Evolutionary conservation across 2,797 vertebrate species (phyloP).

Genomic region (Lates japonicus): DNA sequence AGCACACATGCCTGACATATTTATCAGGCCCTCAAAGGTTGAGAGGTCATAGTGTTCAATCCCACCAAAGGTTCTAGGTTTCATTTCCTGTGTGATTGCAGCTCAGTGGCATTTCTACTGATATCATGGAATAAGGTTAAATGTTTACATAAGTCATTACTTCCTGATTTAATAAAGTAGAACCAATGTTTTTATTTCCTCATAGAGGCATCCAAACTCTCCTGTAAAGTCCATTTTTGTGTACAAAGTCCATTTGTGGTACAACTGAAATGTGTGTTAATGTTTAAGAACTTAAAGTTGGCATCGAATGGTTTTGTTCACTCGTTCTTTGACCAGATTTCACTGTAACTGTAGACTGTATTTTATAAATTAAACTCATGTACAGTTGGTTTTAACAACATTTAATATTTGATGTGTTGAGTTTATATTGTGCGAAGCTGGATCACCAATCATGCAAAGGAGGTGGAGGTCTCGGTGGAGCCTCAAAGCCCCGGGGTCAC

Average conservation of each 20-base stretch:
- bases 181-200: background rate
- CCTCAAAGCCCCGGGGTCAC: background rate
- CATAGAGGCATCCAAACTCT: too few species aligned
- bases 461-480: background rate
- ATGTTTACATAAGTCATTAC: background rate
- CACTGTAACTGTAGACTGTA: too few species aligned
- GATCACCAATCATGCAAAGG: background rate
- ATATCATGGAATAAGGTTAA: background rate
- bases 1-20: too few species aligned
- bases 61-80: background rate
- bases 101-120: background rate
- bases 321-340: too few species aligned
- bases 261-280: too few species aligned
- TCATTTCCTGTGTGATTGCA: background rate
- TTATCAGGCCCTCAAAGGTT: background rate
- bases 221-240: too few species aligned
- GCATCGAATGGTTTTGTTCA: too few species aligned
- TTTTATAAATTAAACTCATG: background rate
- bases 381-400: background rate
- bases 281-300: too few species aligned
- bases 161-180: conserved; percentile 23
- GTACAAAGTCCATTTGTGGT: too few species aligned
- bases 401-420: background rate
- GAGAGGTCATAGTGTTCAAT: background rate
- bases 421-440: background rate